Evolutionary conservation across 2,888 invertebrate genomes (phyloP), one percentile per base, ranked within the genome.

Genomic region (Aspidiotus destructor): DNA sequence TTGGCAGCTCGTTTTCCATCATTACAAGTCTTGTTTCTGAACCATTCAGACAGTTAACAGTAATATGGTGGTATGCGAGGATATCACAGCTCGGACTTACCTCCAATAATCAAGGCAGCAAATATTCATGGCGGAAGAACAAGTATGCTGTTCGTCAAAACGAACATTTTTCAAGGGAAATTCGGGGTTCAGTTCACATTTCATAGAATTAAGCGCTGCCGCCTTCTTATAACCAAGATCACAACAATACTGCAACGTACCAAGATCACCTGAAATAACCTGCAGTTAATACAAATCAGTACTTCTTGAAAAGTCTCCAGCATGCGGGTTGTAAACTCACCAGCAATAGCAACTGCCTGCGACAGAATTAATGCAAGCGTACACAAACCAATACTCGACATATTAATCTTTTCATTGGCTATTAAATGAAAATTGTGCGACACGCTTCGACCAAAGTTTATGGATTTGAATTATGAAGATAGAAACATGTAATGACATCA

Each of bases 61-160:
- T 13, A 48, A 48, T 48, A 48, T 13, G 6, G 6, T 17, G 28
- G 28, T 28, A 3, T 40, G 40, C n/a, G 8, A 40, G 8, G 42
- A 61, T n/a, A 42, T 61, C 10, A 61, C n/a, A 16, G 11, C 11
- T 9, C 13, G 41, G 16, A 55, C 70, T 71, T 75, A 80, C 80
- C 82, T 79, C 65, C 80, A 75, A 72, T 80, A 79, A n/a, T 68
- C 64, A 52, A 71, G 57, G 64, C 72, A 72, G 74, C 87, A 87
- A 44, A 85, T 82, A 68, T 82, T 82, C 40, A 84, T 80, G 0
- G 84, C 80, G n/a, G 83, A 82, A 54, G 84, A 75, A 72, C 87
- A 87, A 1, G 82, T 75, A 3, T 80, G 79, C 73, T 85, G 84
- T 74, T 85, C 83, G 53, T 82, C 79, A 8, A 79, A 76, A 0